Evolutionary conservation across 2,888 invertebrate genomes (phyloP).

Genomic region (Andricus quercusramuli): DNA sequence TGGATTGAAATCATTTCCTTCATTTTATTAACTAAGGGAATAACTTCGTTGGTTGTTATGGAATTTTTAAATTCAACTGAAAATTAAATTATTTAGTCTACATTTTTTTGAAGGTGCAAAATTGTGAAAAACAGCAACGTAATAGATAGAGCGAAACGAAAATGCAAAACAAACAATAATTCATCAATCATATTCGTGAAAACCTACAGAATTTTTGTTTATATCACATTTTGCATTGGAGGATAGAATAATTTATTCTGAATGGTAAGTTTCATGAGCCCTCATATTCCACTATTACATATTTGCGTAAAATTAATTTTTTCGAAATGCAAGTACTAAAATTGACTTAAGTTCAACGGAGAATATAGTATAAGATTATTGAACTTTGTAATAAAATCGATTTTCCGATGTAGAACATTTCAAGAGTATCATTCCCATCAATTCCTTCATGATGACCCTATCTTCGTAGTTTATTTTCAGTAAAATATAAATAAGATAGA

Average conservation of each 20-base stretch:
- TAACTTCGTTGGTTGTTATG: constrained; percentile 24
- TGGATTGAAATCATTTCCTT: background rate
- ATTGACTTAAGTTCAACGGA: too few relatives aligned
- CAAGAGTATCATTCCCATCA: too few relatives aligned
- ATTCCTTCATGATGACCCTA: background rate
- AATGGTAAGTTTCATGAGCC: too few relatives aligned
- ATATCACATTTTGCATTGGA: too few relatives aligned
- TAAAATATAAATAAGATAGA: background rate
- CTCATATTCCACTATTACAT: too few relatives aligned
- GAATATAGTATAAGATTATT: too few relatives aligned
- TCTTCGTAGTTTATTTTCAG: background rate
- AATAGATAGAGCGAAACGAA: background rate
- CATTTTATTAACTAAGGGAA: background rate
- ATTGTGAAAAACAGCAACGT: background rate
- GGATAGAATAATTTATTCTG: too few relatives aligned
- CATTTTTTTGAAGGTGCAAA: background rate
- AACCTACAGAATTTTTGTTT: background rate
- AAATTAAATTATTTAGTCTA: background rate
- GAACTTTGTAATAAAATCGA: too few relatives aligned
- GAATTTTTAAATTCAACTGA: background rate
- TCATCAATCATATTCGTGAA: background rate
- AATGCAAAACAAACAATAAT: background rate
- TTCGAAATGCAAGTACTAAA: too few relatives aligned
- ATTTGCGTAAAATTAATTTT: too few relatives aligned
- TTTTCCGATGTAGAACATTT: too few relatives aligned